Evolutionary conservation across 2,888 invertebrate species (phyloP), one percentile per base, ranked within the genome.

Genomic region (Deladenus siricidicola): DNA sequence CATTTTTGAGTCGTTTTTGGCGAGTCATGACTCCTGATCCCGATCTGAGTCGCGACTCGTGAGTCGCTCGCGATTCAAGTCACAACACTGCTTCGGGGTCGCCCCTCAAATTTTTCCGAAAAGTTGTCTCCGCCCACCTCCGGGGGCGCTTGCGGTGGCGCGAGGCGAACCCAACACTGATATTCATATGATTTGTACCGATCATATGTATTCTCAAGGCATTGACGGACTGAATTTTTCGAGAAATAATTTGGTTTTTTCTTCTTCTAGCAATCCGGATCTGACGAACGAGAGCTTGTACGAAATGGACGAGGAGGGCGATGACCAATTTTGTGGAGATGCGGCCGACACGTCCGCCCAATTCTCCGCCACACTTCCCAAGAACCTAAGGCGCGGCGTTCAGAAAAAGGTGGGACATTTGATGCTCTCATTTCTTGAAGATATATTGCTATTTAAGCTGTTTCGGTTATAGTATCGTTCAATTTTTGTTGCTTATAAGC

Each of bases 361-460:
- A 48, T 65, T 60, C 28, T 65, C 64, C 19, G 47, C 67, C 1
- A 69, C 68, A 21, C 39, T 65, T 28, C 65, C 69, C 10, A 72
- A 64, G 48, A 53, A 47, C 23, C 23, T 70, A 24, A 52, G 70
- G 28, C 62, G 69, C 14, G 69, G 73, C 21, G 69, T 69, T 1
- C 72, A 72, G 52, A 69, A 69, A 51, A 59, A 69, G 44, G 69
- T 69, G 24, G n/a, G n/a, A n/a, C n/a, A n/a, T n/a, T n/a, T n/a
- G n/a, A n/a, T n/a, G n/a, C n/a, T n/a, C n/a, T n/a, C n/a, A n/a
- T n/a, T n/a, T n/a, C n/a, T n/a, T n/a, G n/a, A n/a, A n/a, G n/a
- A n/a, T n/a, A n/a, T n/a, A 58, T 56, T 56, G n/a, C n/a, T n/a
- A n/a, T n/a, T n/a, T 47, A 14, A 19, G 8, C 8, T 14, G 19